Percentiles rank a stretch among this genome's conserved stretches.
Evolutionary conservation across 2,797 vertebrate species (phyloP).

Genomic region (Huso huso): DNA sequence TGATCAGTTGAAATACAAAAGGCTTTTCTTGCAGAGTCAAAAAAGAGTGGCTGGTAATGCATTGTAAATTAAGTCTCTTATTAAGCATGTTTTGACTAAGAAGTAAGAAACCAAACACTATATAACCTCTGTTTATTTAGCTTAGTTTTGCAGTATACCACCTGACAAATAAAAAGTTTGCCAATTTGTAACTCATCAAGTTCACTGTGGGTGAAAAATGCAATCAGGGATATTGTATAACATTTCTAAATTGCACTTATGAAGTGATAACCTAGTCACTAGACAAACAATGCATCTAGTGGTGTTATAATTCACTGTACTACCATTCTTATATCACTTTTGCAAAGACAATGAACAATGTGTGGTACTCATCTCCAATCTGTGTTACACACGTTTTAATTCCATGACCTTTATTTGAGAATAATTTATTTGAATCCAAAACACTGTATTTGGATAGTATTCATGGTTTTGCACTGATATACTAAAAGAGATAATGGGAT

Average conservation of each 20-base stretch:
- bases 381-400: neutral
- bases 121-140: neutral
- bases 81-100: too few relatives aligned
- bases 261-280: neutral
- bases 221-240: too few relatives aligned
- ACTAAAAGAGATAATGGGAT: too few relatives aligned
- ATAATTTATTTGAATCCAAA: neutral
- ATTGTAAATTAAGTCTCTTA: neutral
- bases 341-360: neutral
- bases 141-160: neutral
- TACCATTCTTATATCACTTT: neutral
- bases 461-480: too few relatives aligned
- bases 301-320: neutral
- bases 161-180: neutral
- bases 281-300: constrained; percentile 1
- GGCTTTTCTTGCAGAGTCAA: neutral
- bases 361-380: neutral
- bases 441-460: neutral
- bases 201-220: neutral
- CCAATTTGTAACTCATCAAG: neutral
- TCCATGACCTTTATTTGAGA: neutral
- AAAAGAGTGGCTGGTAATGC: neutral
- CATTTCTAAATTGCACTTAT: neutral
- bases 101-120: neutral
- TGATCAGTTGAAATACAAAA: neutral